Evolutionary conservation across 2,888 invertebrate species (phyloP).

Genomic region (Rambutsinella grinnellia): DNA sequence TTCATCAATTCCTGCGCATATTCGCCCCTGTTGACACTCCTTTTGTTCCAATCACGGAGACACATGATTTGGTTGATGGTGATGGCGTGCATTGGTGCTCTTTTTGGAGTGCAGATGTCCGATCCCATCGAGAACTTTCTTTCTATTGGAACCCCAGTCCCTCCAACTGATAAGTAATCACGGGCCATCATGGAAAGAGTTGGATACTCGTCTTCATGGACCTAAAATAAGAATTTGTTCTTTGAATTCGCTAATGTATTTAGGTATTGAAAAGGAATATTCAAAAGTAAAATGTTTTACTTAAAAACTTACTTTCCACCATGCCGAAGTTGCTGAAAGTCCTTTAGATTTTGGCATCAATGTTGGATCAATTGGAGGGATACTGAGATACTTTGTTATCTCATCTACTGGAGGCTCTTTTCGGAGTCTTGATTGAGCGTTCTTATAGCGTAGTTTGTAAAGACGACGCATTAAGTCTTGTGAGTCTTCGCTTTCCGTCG

Average conservation of each 20-base stretch:
- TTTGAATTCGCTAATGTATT: too few relatives aligned
- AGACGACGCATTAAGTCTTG: background rate
- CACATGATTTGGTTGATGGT: too few relatives aligned
- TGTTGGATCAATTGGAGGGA: background rate
- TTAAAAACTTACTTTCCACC: conserved; percentile 24
- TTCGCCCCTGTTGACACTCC: too few relatives aligned
- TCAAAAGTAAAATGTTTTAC: background rate
- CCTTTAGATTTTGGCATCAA: background rate
- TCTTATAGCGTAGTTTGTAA: background rate
- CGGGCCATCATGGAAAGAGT: conserved; percentile 44
- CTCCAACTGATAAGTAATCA: conserved; percentile 32
- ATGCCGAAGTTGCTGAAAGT: background rate
- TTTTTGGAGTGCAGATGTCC: too few relatives aligned
- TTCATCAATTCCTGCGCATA: too few relatives aligned
- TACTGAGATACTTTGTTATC: background rate
- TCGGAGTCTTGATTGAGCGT: too few relatives aligned
- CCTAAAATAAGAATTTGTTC: conserved; percentile 13
- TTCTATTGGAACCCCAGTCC: conserved; percentile 49
- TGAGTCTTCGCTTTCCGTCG: background rate
- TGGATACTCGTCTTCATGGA: conserved; percentile 21
- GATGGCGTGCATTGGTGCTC: too few relatives aligned
- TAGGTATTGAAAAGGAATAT: background rate
- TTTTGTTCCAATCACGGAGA: too few relatives aligned
- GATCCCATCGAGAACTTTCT: conserved; percentile 40
- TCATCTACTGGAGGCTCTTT: conserved; percentile 20